A percentile compares a stretch with the other conserved stretches of the same genome.
These are phyloP conservation scores for Apteryx mantelli DNA, from an alignment of 2,113 vertebrate species.

Conservation along the genomic window DNA sequence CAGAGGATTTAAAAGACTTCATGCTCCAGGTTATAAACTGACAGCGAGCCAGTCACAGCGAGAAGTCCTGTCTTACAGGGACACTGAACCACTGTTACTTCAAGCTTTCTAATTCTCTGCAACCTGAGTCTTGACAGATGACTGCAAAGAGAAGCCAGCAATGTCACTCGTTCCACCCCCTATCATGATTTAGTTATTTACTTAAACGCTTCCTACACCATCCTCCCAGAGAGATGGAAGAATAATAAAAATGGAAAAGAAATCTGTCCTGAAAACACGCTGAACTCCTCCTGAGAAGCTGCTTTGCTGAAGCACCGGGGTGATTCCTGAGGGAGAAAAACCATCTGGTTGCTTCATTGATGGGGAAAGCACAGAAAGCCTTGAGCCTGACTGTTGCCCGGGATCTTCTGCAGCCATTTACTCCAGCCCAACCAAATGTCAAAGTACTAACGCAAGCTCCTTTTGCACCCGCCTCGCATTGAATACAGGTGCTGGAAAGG, in stretches of 20 bases:
- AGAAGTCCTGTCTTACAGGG: conserved; percentile 39
- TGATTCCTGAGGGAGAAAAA: neutral
- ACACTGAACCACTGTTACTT: conserved; percentile 17
- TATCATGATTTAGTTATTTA: conserved; percentile 47
- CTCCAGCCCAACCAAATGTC: neutral
- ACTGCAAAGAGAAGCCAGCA: conserved; percentile 12
- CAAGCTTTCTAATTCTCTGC: conserved; percentile 40
- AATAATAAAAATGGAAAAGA: neutral
- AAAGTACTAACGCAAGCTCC: neutral
- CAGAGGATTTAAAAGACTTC: conserved; percentile 46
- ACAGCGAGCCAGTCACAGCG: conserved; percentile 42
- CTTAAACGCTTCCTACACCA: neutral
- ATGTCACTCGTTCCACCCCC: conserved; percentile 24
- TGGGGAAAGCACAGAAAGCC: neutral
- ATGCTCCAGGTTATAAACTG: conserved; percentile 40
- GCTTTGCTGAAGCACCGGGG: neutral
- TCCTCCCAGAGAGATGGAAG: neutral
- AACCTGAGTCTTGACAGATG: conserved; percentile 41
- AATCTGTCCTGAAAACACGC: neutral
- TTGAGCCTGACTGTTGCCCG: neutral
- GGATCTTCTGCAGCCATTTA: neutral
- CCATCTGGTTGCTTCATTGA: neutral
- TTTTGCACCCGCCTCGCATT: neutral
- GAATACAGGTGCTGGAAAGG: neutral
- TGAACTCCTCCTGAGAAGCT: neutral